phyloP scores from a whole-genome alignment of 2,113 vertebrate genomes.

The Helogale parvula region DNA sequence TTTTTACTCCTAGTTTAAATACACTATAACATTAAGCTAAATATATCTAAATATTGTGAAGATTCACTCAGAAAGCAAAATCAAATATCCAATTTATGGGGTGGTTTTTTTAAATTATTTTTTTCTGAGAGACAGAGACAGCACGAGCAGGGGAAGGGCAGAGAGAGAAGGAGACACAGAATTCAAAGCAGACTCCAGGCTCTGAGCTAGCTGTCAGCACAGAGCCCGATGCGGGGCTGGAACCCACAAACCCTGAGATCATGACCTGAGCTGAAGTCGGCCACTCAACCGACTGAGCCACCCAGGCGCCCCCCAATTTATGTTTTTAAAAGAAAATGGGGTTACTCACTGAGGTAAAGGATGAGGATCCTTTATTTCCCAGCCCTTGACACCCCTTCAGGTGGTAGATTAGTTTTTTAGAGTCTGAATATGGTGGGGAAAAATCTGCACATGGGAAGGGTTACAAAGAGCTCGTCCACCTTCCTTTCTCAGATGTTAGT shows the following conservation, averaged over 20 bases:
- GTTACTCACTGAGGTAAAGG: constrained; percentile 54
- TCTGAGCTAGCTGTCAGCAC: no score
- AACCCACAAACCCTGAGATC: no score
- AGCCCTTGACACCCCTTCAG: constrained; percentile 20
- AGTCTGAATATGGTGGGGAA: background rate
- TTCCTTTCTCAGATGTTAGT: constrained; percentile 24
- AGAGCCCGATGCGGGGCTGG: no score
- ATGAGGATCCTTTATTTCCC: constrained; percentile 36
- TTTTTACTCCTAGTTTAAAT: background rate
- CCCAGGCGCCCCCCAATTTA: no score
- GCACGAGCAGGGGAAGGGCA: no score
- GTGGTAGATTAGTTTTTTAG: background rate
- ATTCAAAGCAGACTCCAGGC: no score
- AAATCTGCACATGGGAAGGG: background rate
- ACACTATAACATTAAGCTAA: constrained; percentile 9
- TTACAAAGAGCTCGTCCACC: background rate
- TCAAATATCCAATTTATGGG: background rate
- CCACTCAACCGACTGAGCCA: no score
- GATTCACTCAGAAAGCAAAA: constrained; percentile 19
- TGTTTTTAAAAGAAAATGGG: background rate
- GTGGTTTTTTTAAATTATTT: no score
- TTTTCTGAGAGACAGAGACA: no score
- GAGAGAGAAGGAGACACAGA: no score
- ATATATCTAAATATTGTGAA: background rate
- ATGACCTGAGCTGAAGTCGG: no score